A percentile compares a stretch with the other conserved stretches of the same genome.
These are phyloP conservation scores for Tokudaia muenninki DNA, from an alignment of 2,797 vertebrate species.

Conservation along the genomic window DNA sequence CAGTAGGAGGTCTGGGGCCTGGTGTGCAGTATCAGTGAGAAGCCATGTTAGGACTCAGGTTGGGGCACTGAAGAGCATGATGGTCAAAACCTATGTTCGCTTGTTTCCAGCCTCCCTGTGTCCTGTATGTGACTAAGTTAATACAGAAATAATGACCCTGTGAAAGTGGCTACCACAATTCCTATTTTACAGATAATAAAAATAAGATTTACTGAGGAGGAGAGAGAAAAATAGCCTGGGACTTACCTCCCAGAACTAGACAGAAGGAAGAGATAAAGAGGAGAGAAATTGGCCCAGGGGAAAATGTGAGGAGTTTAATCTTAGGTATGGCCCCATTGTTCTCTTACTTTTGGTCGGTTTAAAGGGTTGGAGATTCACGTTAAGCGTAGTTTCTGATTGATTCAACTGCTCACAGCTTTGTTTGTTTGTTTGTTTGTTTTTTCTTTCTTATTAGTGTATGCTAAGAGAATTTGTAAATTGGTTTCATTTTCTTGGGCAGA, in stretches of 20 bases:
- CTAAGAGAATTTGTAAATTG: slow-evolving; percentile 3
- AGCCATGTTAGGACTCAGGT: not conserved
- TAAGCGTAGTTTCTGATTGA: slow-evolving; percentile 35
- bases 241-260: not conserved
- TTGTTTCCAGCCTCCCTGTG: not conserved
- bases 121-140: not conserved
- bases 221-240: not conserved
- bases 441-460: not conserved
- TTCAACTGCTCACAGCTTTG: not conserved
- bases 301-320: not conserved
- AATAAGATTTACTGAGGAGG: slow-evolving; percentile 22
- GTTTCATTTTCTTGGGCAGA: slow-evolving; percentile 62
- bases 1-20: not conserved
- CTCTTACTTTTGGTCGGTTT: not conserved
- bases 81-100: not conserved
- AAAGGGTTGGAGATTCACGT: slow-evolving; percentile 30
- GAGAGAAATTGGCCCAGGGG: not conserved
- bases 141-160: not conserved
- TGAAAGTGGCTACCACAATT: not conserved
- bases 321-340: slow-evolving; percentile 39
- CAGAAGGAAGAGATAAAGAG: not conserved
- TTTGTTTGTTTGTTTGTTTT: not conserved
- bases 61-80: not conserved
- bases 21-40: not conserved
- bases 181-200: slow-evolving; percentile 29